Conservation (phyloP, 2,113 vertebrate species). For the Heterochromis multidens region DNA sequence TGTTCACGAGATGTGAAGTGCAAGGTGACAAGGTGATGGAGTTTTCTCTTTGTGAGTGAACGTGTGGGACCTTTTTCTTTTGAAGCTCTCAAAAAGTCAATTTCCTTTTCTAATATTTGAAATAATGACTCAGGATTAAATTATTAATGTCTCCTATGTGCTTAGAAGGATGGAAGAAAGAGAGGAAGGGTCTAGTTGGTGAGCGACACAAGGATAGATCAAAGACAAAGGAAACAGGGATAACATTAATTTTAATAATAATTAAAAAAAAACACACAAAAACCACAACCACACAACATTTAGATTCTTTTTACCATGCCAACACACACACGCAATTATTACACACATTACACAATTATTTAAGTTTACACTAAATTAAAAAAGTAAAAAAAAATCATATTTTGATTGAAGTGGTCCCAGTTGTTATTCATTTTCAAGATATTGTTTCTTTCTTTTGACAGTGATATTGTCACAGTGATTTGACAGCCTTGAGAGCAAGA, state of each 20-base stretch:
- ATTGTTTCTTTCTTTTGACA: no score
- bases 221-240: neutral
- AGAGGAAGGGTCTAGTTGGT: neutral
- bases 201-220: neutral
- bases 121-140: conserved; percentile 54
- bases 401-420: no score
- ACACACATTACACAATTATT: no score
- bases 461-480: no score
- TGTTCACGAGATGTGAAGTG: neutral
- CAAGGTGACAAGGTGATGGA: conserved; percentile 22
- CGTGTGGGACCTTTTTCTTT: neutral
- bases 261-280: neutral
- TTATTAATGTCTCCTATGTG: conserved; percentile 52
- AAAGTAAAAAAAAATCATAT: no score
- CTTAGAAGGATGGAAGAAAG: neutral
- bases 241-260: neutral
- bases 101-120: conserved; percentile 66
- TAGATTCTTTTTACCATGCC: neutral
- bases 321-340: no score
- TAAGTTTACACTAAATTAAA: no score
- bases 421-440: no score
- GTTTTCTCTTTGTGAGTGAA: neutral
- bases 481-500: no score
- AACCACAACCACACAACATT: no score
- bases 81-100: conserved; percentile 36